Conservation (phyloP, 2,888 invertebrate genomes). For the Melanotus villosus region DNA sequence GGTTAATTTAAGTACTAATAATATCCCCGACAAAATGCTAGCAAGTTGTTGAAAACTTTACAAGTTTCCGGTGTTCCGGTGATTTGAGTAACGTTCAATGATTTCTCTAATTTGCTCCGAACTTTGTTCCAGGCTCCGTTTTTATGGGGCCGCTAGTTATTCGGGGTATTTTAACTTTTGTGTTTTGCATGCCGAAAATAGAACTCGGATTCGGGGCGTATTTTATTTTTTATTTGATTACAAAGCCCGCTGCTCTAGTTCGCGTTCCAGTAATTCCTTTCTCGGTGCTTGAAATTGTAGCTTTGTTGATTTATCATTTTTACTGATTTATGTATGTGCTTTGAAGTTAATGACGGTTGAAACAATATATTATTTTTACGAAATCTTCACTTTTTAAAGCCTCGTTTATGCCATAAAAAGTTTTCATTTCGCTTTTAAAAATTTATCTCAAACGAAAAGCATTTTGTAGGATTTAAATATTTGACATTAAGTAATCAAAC, state of each 20-base stretch:
- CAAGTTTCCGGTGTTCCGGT: slow-evolving; percentile 57
- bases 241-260: slow-evolving; percentile 23
- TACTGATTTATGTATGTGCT: slow-evolving; percentile 13
- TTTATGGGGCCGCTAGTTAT: slow-evolving; percentile 43
- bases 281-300: slow-evolving; percentile 5
- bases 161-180: slow-evolving; percentile 41
- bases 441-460: too few relatives aligned
- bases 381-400: too few relatives aligned
- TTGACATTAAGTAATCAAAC: too few relatives aligned
- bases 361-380: too few relatives aligned
- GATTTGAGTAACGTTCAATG: slow-evolving; percentile 60
- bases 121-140: slow-evolving; percentile 49
- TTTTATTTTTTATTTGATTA: slow-evolving; percentile 34
- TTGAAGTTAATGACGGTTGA: too few relatives aligned
- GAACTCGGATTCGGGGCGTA: slow-evolving; percentile 4
- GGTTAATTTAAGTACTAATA: slow-evolving; percentile 39
- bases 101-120: slow-evolving; percentile 60
- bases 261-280: slow-evolving; percentile 33
- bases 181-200: slow-evolving; percentile 39
- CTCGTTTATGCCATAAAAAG: too few relatives aligned
- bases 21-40: slow-evolving; percentile 50
- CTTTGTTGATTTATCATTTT: slow-evolving; percentile 19
- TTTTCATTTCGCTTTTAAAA: too few relatives aligned
- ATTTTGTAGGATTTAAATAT: too few relatives aligned
- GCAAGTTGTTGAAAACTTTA: slow-evolving; percentile 50